Percentiles rank a stretch among this genome's conserved stretches.
These are phyloP conservation scores for Ophioderma brevispina DNA, from an alignment of 35 echinoderm and acorn worm genomes.

Conservation along the genomic window DNA sequence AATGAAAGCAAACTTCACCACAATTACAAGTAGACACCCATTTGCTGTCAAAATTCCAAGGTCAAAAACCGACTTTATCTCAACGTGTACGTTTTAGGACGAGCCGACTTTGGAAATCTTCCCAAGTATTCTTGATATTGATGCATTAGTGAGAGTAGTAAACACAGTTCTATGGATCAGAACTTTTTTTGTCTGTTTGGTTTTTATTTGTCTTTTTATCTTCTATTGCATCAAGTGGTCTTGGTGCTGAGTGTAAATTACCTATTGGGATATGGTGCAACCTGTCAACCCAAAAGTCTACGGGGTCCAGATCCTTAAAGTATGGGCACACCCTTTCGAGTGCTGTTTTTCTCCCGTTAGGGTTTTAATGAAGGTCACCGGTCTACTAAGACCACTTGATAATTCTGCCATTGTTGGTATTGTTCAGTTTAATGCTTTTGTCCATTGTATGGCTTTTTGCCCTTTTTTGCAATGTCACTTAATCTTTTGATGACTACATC, in stretches of 20 bases:
- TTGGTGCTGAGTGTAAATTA: not conserved
- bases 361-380: not conserved
- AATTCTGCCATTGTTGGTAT: not conserved
- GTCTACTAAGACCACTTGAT: not conserved
- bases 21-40: not conserved
- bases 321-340: not conserved
- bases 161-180: not conserved
- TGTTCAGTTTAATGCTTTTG: not conserved
- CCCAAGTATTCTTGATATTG: not conserved
- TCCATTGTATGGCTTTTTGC: not conserved
- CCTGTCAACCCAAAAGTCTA: not conserved
- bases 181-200: not conserved
- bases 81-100: not conserved
- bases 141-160: not conserved
- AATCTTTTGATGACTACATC: not conserved
- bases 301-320: not conserved
- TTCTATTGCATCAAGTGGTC: too few relatives aligned
- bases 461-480: not conserved
- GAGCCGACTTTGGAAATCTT: not conserved
- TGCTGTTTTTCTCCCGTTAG: not conserved
- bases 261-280: not conserved
- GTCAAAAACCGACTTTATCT: not conserved
- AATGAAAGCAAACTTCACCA: not conserved
- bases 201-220: too few relatives aligned
- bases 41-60: too few relatives aligned